Base-by-base conservation (phyloP, 1,140 invertebrate species). In the Drosophila paulistorum region DNA sequence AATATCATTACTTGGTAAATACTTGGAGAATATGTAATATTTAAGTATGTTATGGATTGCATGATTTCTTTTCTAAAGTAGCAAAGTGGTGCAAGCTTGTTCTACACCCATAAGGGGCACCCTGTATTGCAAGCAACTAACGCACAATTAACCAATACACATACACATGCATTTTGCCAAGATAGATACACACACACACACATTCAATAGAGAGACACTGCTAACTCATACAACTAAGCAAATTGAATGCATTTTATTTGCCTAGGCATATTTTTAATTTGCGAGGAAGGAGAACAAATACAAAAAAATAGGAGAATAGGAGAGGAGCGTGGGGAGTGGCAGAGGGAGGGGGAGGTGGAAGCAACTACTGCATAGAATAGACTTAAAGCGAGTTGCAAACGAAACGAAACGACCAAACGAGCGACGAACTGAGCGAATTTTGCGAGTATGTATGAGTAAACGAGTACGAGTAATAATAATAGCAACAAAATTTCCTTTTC, bases 401-500 rank as follows among this genome's bases (percentile, higher is more conserved):
- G 45, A 33, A 72, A 58, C 65, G 33, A 65, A 37, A 33, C 69
- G 48, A 75, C 42, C 35, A 39, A 41, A 65, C 45, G 71, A 68
- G 73, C 37, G 11, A 39, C 37, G 37, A 39, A 39, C 37, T 39
- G 37, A 60, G 68, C 65, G 68, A 39, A 84, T 39, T 30, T 30
- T 64, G 71, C 42, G 63, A 75, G 66, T 75, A 59, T 67, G 48
- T 75, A 59, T 67, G 48, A 81, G 57, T 68, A 74, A 74, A 68
- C 68, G 69, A 77, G 64, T 81, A 74, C 68, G 45, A 51, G 45
- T 74, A 77, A 86, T 90, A 89, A 90, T 90, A 89, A 89, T 80
- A 91, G 81, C 90, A 91, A 91, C 78, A 91, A 91, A 91, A 90
- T 91, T 90, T 91, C 87, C 90, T 90, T 91, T 91, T 91, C 90